Conservation (phyloP, 2,888 invertebrate genomes). For the Agrenia bidenticulata region DNA sequence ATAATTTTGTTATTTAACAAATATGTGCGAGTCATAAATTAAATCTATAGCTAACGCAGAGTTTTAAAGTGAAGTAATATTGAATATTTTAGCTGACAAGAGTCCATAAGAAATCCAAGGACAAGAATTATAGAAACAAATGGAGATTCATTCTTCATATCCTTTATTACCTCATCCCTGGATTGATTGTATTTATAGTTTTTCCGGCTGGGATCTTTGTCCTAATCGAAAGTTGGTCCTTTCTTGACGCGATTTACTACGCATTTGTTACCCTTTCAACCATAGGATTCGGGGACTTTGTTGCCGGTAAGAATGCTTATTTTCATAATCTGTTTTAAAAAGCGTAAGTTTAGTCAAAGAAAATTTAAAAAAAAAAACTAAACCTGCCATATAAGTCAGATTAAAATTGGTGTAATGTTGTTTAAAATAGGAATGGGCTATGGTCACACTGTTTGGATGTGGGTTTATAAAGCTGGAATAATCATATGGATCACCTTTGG, state of each 20-base stretch:
- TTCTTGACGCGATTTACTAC: constrained; percentile 77
- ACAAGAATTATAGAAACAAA: constrained; percentile 56
- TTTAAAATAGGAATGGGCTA: constrained; percentile 45
- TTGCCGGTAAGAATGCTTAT: constrained; percentile 67
- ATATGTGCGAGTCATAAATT: too few species aligned
- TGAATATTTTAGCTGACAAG: constrained; percentile 68
- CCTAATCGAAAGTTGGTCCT: constrained; percentile 82
- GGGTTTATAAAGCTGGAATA: constrained; percentile 75
- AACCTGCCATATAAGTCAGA: too few species aligned
- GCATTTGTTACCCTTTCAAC: constrained; percentile 55
- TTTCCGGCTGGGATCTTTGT: constrained; percentile 81
- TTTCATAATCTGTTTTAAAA: constrained; percentile 1
- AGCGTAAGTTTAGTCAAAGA: too few species aligned
- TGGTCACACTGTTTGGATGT: constrained; percentile 52
- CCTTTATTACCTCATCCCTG: constrained; percentile 81
- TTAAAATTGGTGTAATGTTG: background rate
- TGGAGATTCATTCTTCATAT: constrained; percentile 78
- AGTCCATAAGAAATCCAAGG: constrained; percentile 77
- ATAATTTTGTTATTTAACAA: too few species aligned
- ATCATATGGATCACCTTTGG: constrained; percentile 90
- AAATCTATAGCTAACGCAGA: too few species aligned
- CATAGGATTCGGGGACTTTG: constrained; percentile 90
- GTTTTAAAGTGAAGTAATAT: background rate
- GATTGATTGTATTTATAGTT: constrained; percentile 81
- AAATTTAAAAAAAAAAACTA: too few species aligned